A percentile compares a stretch with the other conserved stretches of the same genome.
phyloP scores from a whole-genome alignment of 2,797 vertebrate species.

The Sebastes kiyomatsui region DNA sequence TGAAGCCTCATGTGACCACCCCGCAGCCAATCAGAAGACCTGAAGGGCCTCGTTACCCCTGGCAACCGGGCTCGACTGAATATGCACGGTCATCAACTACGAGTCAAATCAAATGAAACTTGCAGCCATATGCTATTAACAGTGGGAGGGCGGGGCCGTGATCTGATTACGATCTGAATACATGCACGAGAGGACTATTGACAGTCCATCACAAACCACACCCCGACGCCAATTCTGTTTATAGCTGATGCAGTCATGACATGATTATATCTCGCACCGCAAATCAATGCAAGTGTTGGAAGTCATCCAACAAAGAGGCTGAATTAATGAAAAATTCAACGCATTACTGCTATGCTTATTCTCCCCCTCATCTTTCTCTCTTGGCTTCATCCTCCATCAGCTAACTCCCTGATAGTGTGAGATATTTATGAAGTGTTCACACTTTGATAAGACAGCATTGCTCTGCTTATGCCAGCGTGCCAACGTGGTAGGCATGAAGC shows the following conservation, averaged over 20 bases:
- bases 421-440: slow-evolving; percentile 63
- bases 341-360: slow-evolving; percentile 1
- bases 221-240: slow-evolving; percentile 38
- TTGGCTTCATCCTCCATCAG: slow-evolving; percentile 7
- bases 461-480: slow-evolving; percentile 48
- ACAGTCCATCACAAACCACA: slow-evolving; percentile 39
- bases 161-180: slow-evolving; percentile 60
- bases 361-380: not conserved
- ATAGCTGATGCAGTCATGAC: slow-evolving; percentile 17
- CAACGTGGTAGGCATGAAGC: slow-evolving; percentile 45
- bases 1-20: slow-evolving; percentile 23
- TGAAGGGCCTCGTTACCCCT: slow-evolving; percentile 19
- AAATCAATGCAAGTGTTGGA: slow-evolving; percentile 53
- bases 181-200: slow-evolving; percentile 24
- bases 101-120: slow-evolving; percentile 47
- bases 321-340: slow-evolving; percentile 45
- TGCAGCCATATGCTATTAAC: slow-evolving; percentile 50
- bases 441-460: slow-evolving; percentile 53
- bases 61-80: slow-evolving; percentile 41
- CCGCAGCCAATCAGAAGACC: slow-evolving; percentile 41
- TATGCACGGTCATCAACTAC: slow-evolving; percentile 56
- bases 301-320: slow-evolving; percentile 30
- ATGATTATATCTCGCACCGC: slow-evolving; percentile 23
- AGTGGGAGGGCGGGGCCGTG: slow-evolving; percentile 22
- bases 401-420: slow-evolving; percentile 27